A percentile compares a stretch with the other conserved stretches of the same genome.
phyloP scores from a whole-genome alignment of 2,888 invertebrate genomes.

The Melipona beecheii region DNA sequence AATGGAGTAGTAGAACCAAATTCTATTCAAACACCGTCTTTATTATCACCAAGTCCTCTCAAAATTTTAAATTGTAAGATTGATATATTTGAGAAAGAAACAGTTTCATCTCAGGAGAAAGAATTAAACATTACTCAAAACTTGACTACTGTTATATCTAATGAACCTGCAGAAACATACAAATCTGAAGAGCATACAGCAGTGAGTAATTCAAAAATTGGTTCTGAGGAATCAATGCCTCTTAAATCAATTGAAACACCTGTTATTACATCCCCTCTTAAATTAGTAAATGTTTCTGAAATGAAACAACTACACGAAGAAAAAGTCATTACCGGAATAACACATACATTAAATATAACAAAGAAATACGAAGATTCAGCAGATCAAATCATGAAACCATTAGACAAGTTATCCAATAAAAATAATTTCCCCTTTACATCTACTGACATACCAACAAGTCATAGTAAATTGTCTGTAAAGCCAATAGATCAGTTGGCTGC shows the following conservation, averaged over 20 bases:
- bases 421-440: constrained; percentile 56
- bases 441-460: constrained; percentile 54
- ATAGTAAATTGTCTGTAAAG: constrained; percentile 77
- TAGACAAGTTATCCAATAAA: constrained; percentile 65
- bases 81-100: constrained; percentile 40
- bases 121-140: constrained; percentile 30
- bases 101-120: constrained; percentile 20
- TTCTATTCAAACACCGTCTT: constrained; percentile 6
- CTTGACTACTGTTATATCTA: constrained; percentile 9
- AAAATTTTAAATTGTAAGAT: constrained; percentile 54
- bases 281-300: constrained; percentile 76
- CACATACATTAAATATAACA: constrained; percentile 40
- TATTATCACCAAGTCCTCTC: constrained; percentile 22
- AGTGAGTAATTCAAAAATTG: constrained; percentile 35
- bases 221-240: constrained; percentile 54
- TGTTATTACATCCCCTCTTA: constrained; percentile 81
- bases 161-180: constrained; percentile 27
- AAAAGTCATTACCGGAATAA: constrained; percentile 44
- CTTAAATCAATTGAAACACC: constrained; percentile 80
- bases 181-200: constrained; percentile 34
- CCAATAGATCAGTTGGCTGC: constrained; percentile 81
- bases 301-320: constrained; percentile 73
- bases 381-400: constrained; percentile 57
- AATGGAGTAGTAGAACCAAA: constrained; percentile 57
- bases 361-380: constrained; percentile 61